These are phyloP conservation scores for Meta bourneti DNA, from an alignment of 2,888 invertebrate species.

Conservation along the genomic window DNA sequence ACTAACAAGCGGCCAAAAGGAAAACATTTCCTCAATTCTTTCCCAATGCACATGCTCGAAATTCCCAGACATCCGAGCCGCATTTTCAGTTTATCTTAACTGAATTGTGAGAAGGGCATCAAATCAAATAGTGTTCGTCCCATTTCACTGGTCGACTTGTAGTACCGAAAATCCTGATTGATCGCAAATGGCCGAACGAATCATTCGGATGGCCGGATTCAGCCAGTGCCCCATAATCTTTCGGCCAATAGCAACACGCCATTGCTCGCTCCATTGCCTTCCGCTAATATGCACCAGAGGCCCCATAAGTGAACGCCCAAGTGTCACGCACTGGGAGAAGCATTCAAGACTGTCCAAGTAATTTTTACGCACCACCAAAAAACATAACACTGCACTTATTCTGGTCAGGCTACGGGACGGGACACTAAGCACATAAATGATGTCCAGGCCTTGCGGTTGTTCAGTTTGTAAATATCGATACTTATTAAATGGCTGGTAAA, in stretches of 20 bases:
- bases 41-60: not conserved
- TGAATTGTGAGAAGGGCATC: constrained; percentile 54
- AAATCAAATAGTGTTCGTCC: constrained; percentile 59
- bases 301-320: constrained; percentile 22
- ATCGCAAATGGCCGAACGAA: constrained; percentile 64
- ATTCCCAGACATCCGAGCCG: constrained; percentile 27
- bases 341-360: not conserved
- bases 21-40: not conserved
- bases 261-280: constrained; percentile 33
- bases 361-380: constrained; percentile 26
- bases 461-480: no score
- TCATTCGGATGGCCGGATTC: constrained; percentile 42
- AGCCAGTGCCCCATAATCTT: constrained; percentile 54
- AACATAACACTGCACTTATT: not conserved
- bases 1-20: not conserved
- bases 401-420: no score
- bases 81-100: constrained; percentile 41
- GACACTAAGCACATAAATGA: no score
- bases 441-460: no score
- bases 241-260: constrained; percentile 47
- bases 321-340: constrained; percentile 4
- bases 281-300: constrained; percentile 39
- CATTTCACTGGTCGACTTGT: constrained; percentile 58
- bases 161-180: constrained; percentile 64
- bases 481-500: no score